A percentile compares a stretch with the other conserved stretches of the same genome.
These are phyloP conservation scores for Cosmia trapezina DNA, from an alignment of 2,888 invertebrate genomes.

Conservation along the genomic window DNA sequence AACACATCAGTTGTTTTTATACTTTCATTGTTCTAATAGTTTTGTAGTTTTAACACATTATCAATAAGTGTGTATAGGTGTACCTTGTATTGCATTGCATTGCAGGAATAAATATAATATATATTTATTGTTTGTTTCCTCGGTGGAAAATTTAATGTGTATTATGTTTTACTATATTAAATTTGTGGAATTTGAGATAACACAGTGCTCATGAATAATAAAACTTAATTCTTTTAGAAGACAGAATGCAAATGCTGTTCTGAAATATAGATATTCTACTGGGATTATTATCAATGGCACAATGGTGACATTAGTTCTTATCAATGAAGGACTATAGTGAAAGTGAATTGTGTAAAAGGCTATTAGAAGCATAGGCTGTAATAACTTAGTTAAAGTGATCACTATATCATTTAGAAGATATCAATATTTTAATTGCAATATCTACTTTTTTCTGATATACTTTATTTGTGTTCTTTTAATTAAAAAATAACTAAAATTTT, in stretches of 20 bases:
- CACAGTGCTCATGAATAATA: neutral
- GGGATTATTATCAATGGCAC: neutral
- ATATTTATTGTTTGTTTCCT: neutral
- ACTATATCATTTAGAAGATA: neutral
- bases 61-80: neutral
- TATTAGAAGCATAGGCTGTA: neutral
- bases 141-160: neutral
- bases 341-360: conserved; percentile 16
- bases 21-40: conserved; percentile 5
- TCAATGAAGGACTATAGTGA: conserved; percentile 13
- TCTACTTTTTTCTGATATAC: neutral
- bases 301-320: conserved; percentile 9
- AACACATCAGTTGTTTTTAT: conserved; percentile 65
- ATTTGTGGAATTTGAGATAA: neutral
- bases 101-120: neutral
- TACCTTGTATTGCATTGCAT: neutral
- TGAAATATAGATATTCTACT: neutral
- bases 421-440: neutral
- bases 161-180: neutral
- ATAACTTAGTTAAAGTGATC: neutral
- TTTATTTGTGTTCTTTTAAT: neutral
- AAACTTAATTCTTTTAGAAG: neutral
- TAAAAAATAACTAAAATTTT: neutral
- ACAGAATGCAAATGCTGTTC: neutral
- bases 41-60: neutral